Conservation (phyloP, 2,888 invertebrate genomes). For the Diachrysia chrysitis region DNA sequence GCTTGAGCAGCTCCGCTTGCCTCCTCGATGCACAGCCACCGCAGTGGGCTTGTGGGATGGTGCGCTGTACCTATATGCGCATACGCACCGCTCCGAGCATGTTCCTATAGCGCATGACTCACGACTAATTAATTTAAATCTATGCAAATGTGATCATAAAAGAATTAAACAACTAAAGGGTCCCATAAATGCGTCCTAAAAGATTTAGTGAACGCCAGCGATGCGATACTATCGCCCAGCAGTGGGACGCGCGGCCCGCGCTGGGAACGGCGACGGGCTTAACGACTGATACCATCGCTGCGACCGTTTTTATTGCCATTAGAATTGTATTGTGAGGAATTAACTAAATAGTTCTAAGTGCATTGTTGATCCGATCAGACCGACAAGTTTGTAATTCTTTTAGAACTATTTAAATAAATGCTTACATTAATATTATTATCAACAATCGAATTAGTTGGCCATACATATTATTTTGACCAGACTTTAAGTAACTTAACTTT, state of each 20-base stretch:
- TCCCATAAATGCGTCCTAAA: conserved; percentile 36
- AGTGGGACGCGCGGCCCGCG: conserved; percentile 34
- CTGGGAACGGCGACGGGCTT: conserved; percentile 2
- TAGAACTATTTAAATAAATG: conserved; percentile 17
- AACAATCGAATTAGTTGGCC: not conserved
- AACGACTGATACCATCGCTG: conserved; percentile 41
- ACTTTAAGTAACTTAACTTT: too few species aligned
- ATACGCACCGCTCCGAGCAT: not conserved
- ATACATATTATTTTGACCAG: not conserved
- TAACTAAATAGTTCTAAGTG: conserved; percentile 39
- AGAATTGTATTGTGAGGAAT: conserved; percentile 48
- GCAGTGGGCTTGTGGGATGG: too few species aligned
- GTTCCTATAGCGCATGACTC: conserved; percentile 9
- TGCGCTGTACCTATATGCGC: not conserved
- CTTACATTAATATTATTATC: not conserved
- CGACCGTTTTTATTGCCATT: conserved; percentile 36
- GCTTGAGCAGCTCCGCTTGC: too few species aligned
- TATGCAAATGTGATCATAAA: conserved; percentile 33
- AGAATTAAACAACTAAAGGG: conserved; percentile 38
- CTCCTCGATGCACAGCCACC: too few species aligned
- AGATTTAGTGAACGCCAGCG: conserved; percentile 44
- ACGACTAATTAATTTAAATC: conserved; percentile 49
- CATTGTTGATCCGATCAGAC: conserved; percentile 27
- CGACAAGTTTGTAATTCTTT: conserved; percentile 12
- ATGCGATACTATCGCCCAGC: conserved; percentile 45